Evolutionary conservation across 2,797 vertebrate species (phyloP).

Genomic region (Anas acuta): DNA sequence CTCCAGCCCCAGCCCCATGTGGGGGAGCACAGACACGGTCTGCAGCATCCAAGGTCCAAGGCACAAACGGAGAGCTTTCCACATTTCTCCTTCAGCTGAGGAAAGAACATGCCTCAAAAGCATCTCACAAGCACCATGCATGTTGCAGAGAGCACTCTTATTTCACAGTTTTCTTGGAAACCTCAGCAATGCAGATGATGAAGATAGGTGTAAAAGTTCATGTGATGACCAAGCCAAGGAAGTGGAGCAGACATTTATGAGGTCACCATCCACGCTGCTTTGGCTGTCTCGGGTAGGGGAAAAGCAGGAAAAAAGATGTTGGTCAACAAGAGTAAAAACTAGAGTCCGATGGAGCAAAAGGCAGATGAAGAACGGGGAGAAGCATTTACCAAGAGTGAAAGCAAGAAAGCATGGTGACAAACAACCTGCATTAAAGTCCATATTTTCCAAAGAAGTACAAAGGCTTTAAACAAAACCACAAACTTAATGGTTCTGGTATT

Average conservation of each 20-base stretch:
- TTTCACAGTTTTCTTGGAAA: constrained; percentile 21
- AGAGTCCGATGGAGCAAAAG: neutral
- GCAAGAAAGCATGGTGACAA: neutral
- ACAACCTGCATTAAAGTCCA: neutral
- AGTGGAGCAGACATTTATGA: neutral
- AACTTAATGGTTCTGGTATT: neutral
- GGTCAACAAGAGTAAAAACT: neutral
- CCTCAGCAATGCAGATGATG: neutral
- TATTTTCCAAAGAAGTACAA: neutral
- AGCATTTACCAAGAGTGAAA: neutral
- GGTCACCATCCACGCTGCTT: neutral
- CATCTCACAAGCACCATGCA: neutral
- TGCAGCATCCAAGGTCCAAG: neutral
- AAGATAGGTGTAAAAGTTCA: neutral
- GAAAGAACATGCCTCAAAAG: neutral
- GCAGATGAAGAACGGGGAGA: neutral
- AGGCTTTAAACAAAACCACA: constrained; percentile 9
- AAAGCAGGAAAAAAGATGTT: neutral
- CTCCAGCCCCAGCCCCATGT: neutral
- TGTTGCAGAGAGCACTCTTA: neutral
- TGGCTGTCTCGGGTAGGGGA: neutral
- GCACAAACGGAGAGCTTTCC: neutral
- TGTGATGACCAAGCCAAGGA: neutral
- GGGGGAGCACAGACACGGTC: rapidly evolving
- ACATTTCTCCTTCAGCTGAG: neutral